phyloP scores from a whole-genome alignment of 2,888 invertebrate genomes.

The Steinernema scapterisci region DNA sequence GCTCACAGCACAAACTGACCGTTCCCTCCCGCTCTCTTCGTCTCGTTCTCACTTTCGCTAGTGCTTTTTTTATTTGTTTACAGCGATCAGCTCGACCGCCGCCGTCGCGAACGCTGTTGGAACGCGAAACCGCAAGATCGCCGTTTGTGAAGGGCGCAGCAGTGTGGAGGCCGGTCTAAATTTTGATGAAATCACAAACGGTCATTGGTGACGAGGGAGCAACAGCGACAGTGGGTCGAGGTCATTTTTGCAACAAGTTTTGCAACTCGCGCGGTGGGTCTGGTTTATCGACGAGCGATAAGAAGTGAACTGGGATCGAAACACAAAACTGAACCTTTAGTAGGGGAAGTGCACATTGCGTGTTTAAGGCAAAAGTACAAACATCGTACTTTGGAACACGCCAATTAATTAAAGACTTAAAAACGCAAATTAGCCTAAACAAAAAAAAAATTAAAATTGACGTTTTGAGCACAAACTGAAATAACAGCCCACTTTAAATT shows the following conservation, averaged over 20 bases:
- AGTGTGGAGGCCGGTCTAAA: not conserved
- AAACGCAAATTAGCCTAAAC: too few species aligned
- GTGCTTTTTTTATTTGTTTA: constrained; percentile 31
- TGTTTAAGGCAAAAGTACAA: too few species aligned
- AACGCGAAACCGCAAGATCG: not conserved
- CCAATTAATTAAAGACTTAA: too few species aligned
- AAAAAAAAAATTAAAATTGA: too few species aligned
- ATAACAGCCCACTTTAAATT: too few species aligned
- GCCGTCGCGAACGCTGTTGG: not conserved
- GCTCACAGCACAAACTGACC: constrained; percentile 9
- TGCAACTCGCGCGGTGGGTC: too few species aligned
- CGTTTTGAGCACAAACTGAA: too few species aligned
- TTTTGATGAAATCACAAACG: constrained; percentile 25
- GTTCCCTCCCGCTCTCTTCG: not conserved
- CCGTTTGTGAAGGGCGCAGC: not conserved
- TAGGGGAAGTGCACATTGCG: too few species aligned
- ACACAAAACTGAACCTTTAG: too few species aligned
- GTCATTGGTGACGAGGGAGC: not conserved
- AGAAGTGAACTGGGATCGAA: too few species aligned
- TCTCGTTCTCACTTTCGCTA: constrained; percentile 12
- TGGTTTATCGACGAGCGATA: too few species aligned
- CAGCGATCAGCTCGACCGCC: not conserved
- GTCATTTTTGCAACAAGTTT: constrained; percentile 21
- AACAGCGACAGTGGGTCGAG: constrained; percentile 9
- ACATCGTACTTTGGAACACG: too few species aligned